Evolutionary conservation across 2,113 vertebrate genomes (phyloP).

Genomic region (Phrynosoma platyrhinos): DNA sequence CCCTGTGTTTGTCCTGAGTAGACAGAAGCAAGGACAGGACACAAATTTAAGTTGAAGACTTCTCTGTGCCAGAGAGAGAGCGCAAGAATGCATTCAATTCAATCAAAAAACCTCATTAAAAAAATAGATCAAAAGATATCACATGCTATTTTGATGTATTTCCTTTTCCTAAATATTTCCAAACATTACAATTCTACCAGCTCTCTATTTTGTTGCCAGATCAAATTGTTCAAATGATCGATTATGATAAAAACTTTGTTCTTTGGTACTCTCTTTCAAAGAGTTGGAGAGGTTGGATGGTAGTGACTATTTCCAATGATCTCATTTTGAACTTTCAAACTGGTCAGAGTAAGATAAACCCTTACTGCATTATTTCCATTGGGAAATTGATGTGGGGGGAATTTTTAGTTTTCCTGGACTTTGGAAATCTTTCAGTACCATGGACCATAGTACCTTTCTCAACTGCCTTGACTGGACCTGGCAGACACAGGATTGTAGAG

Average conservation of each 20-base stretch:
- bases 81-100: not conserved
- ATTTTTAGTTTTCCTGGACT: not conserved
- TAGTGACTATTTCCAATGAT: not conserved
- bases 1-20: conserved; percentile 48
- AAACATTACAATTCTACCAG: not conserved
- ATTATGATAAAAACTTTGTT: not conserved
- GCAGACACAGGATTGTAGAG: not conserved
- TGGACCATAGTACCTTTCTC: not conserved
- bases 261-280: not conserved
- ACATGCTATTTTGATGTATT: not conserved
- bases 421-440: not conserved
- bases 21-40: conserved; percentile 38
- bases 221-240: not conserved
- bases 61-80: not conserved
- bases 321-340: not conserved
- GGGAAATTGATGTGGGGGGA: not conserved
- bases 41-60: conserved; percentile 22
- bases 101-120: not conserved
- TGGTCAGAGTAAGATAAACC: not conserved
- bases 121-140: not conserved
- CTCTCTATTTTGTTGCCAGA: conserved; percentile 33
- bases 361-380: not conserved
- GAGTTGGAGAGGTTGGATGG: not conserved
- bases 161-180: conserved; percentile 37
- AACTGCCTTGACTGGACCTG: not conserved